Percentiles rank a stretch among this genome's conserved stretches.
Evolutionary conservation across 2,113 vertebrate species (phyloP).

Genomic region (Poecilia latipinna): DNA sequence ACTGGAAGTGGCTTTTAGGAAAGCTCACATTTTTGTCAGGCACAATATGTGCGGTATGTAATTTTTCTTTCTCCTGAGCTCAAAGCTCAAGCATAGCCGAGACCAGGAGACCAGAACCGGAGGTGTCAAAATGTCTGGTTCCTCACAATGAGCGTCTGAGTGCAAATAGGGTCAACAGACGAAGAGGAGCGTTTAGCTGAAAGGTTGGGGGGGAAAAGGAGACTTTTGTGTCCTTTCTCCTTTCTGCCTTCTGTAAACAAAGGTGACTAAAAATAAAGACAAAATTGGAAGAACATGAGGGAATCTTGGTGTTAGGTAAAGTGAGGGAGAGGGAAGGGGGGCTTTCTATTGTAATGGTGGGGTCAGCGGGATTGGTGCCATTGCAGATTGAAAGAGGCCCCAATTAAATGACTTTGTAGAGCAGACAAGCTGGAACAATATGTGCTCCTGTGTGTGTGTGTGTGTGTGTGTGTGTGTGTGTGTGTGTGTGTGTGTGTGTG

Average conservation of each 20-base stretch:
- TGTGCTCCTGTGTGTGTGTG: conserved; percentile 19
- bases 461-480: not conserved
- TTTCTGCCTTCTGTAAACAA: conserved; percentile 59
- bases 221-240: conserved; percentile 42
- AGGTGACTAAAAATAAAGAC: conserved; percentile 33
- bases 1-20: conserved; percentile 1
- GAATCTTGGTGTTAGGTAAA: conserved; percentile 37
- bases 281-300: conserved; percentile 27
- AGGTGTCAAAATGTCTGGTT: conserved; percentile 57
- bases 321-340: conserved; percentile 29
- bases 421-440: conserved; percentile 67
- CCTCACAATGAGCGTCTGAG: conserved; percentile 4
- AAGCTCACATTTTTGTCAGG: not conserved
- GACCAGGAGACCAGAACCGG: conserved; percentile 23
- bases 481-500: conserved; percentile 20
- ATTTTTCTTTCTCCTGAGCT: conserved; percentile 23
- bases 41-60: conserved; percentile 4
- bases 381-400: conserved; percentile 77
- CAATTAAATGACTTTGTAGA: conserved; percentile 89
- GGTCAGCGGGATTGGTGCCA: conserved; percentile 77
- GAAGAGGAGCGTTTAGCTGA: conserved; percentile 43
- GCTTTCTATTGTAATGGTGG: conserved; percentile 64
- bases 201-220: conserved; percentile 15
- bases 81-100: not conserved
- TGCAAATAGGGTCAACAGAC: conserved; percentile 7